Base-by-base conservation (phyloP, 92 coral and sea anemone genomes). In the Meandrina meandrites region DNA sequence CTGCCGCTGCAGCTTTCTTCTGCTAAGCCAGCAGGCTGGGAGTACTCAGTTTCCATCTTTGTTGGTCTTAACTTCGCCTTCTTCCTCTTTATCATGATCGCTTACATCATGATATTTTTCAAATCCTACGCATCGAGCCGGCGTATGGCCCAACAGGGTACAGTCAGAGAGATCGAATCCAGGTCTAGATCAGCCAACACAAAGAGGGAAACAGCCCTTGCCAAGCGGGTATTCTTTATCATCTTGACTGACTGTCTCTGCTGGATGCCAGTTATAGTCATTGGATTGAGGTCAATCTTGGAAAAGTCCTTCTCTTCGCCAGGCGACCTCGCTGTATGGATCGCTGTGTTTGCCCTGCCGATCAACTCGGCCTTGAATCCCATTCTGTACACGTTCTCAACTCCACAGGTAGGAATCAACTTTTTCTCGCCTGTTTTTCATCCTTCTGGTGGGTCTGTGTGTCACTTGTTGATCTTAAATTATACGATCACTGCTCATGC, bases 321-420 rank as follows among this genome's bases (percentile, higher is more conserved):
- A 31, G 93, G 95, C 3, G 92, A 87, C 19, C 92, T 92, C 6
- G 92, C 94, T 75, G 98, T 91, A 18, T 95, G 98, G 98, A 91
- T 93, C 3, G 96, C 98, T 18, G 98, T 95, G 79, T 95, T 95
- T 86, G 96, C 94, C 0, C 84, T 95, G 27, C 98, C 98, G 3
- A 70, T 95, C 27, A 95, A 95, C 92, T 92, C 95, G 24, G 91
- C 96, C 22, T 77, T 95, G 69, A 95, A 95, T 62, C 98, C 98
- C 4, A 57, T 92, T 64, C 82, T 95, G 13, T 95, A 95, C 87
- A 95, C 98, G 13, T 79, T 95, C n/a, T 93, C 96, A 2, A 93
- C 98, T 21, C 81, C 96, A 58, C 70, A 67, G 48, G 62, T 79
- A 75, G 1, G 27, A n/a, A 15, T 2, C 27, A 62, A 62, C n/a